Conservation (phyloP, 2,113 vertebrate species). For the Arvicanthis niloticus region DNA sequence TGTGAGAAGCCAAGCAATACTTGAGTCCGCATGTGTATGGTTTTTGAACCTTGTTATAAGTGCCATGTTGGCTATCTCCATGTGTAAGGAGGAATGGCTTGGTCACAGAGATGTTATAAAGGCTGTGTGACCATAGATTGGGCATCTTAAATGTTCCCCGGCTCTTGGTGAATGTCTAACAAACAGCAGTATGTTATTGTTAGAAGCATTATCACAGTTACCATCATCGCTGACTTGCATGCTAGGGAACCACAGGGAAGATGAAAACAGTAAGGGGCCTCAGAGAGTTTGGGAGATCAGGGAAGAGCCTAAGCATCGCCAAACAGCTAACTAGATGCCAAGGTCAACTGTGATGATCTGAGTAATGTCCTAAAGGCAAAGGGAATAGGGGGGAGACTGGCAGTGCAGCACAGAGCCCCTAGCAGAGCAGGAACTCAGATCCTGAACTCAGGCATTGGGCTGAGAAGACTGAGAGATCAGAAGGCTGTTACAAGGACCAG, state of each 20-base stretch:
- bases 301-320: not conserved
- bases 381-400: not conserved
- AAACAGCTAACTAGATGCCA: not conserved
- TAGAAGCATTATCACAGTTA: not conserved
- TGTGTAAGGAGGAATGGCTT: not conserved
- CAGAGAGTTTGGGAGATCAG: not conserved
- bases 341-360: not conserved
- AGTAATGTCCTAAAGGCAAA: not conserved
- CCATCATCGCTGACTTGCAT: not conserved
- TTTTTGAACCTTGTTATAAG: not conserved
- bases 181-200: not conserved
- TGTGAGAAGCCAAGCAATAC: not conserved
- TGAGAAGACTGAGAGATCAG: not conserved
- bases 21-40: not conserved
- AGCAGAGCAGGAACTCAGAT: not conserved
- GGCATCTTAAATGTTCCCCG: not conserved
- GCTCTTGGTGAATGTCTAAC: not conserved
- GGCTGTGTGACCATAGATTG: not conserved
- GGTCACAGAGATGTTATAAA: accelerated
- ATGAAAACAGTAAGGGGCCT: not conserved
- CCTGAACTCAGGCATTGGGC: not conserved
- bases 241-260: not conserved
- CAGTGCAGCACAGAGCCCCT: not conserved
- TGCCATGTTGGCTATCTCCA: accelerated
- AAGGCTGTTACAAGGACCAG: not conserved